Evolutionary conservation across 2,113 vertebrate species (phyloP).

Genomic region (Gavia stellata): DNA sequence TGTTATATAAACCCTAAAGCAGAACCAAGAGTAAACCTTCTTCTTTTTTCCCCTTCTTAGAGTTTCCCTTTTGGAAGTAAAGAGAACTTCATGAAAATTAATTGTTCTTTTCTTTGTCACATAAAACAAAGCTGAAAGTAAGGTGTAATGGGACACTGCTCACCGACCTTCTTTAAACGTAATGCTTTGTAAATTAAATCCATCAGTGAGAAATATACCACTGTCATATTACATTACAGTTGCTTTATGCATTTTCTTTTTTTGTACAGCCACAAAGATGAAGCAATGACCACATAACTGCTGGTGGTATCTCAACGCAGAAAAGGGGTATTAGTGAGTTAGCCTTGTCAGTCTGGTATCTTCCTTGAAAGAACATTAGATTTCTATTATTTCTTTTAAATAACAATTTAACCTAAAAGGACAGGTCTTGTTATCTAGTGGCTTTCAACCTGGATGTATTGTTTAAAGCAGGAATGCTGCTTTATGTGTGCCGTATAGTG

Average conservation of each 20-base stretch:
- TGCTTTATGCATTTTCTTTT: neutral
- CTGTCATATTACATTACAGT: neutral
- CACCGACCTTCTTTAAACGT: neutral
- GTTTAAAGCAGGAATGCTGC: neutral
- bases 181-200: neutral
- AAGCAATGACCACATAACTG: neutral
- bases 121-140: neutral
- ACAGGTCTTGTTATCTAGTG: neutral
- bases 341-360: neutral
- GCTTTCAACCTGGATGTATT: neutral
- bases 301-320: neutral
- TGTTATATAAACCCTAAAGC: neutral
- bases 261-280: neutral
- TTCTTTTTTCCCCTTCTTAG: neutral
- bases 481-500: rapidly evolving
- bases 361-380: neutral
- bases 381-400: neutral
- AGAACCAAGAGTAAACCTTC: neutral
- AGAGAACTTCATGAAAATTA: neutral
- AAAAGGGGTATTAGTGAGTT: neutral
- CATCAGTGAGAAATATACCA: neutral
- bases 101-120: neutral
- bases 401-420: neutral
- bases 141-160: neutral
- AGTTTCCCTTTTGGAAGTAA: neutral